phyloP scores from a whole-genome alignment of 1,140 invertebrate species.

The Drosophila eugracilis region DNA sequence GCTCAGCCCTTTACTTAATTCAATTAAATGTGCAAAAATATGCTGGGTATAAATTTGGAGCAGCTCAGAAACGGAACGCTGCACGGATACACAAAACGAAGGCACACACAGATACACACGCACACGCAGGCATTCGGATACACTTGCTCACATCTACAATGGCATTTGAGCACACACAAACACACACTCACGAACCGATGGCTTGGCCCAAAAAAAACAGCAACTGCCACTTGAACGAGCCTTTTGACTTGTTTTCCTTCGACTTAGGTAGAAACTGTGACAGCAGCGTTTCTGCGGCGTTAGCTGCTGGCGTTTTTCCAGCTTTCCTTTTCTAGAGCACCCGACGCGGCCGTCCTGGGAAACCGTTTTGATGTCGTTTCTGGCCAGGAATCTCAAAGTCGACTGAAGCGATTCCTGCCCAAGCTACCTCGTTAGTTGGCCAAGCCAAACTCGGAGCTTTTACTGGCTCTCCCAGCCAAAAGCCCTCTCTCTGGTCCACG shows the following conservation, averaged over 20 bases:
- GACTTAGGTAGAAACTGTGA: slow-evolving; percentile 59
- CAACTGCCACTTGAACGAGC: slow-evolving; percentile 73
- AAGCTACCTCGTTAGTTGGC: slow-evolving; percentile 33
- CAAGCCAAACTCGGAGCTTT: slow-evolving; percentile 42
- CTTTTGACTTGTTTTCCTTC: slow-evolving; percentile 71
- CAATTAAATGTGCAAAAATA: slow-evolving; percentile 67
- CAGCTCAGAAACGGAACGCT: slow-evolving; percentile 45
- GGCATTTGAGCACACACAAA: slow-evolving; percentile 15
- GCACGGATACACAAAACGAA: slow-evolving; percentile 74
- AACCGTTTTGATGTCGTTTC: slow-evolving; percentile 34
- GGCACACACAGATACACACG: slow-evolving; percentile 47
- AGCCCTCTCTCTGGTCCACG: slow-evolving; percentile 55
- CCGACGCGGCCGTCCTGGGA: slow-evolving; percentile 26
- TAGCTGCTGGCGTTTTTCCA: slow-evolving; percentile 75
- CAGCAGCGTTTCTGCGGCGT: slow-evolving; percentile 37
- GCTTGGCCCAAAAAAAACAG: slow-evolving; percentile 52
- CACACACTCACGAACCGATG: slow-evolving; percentile 31
- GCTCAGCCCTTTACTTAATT: slow-evolving; percentile 63
- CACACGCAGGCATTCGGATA: slow-evolving; percentile 19
- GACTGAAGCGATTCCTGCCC: slow-evolving; percentile 67
- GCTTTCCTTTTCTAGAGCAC: slow-evolving; percentile 55
- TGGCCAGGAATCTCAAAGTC: slow-evolving; percentile 75
- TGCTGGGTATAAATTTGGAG: slow-evolving; percentile 63
- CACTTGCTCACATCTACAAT: slow-evolving; percentile 23
- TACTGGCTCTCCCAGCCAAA: slow-evolving; percentile 30